A percentile compares a stretch with the other conserved stretches of the same genome.
Conservation (phyloP, 1,140 invertebrate genomes). For the Pseudachorutes palmiensis region DNA sequence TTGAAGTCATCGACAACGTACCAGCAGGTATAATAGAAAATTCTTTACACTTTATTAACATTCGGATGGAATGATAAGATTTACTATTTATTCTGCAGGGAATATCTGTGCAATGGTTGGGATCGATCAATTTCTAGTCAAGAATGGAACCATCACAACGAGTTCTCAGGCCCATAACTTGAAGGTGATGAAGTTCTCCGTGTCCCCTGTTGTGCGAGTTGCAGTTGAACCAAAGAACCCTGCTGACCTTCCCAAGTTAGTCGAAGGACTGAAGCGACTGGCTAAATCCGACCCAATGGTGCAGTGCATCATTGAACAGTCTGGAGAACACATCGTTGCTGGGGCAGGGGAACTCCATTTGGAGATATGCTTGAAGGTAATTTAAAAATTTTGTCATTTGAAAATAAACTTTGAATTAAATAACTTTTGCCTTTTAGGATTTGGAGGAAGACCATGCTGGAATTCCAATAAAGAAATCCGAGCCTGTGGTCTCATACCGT, state of each 20-base stretch:
- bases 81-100: conserved; percentile 41
- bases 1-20: conserved; percentile 98
- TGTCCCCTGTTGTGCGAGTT: conserved; percentile 97
- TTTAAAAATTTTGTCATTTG: no score
- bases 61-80: not conserved
- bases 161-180: conserved; percentile 99
- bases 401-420: no score
- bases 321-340: conserved; percentile 98
- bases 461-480: conserved; percentile 97
- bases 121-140: conserved; percentile 98
- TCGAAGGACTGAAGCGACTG: conserved; percentile 94
- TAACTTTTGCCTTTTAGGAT: no score
- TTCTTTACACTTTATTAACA: no score
- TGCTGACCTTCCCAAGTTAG: conserved; percentile 95
- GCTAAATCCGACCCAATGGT: conserved; percentile 99
- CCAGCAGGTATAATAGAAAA: conserved; percentile 91
- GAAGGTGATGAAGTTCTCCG: conserved; percentile 97
- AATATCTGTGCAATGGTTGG: conserved; percentile 99
- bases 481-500: conserved; percentile 98
- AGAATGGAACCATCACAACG: conserved; percentile 98
- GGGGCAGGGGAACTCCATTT: conserved; percentile 99
- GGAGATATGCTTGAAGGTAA: conserved; percentile 93
- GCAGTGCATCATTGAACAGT: conserved; percentile 98
- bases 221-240: conserved; percentile 99
- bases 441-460: conserved; percentile 99